Percentiles rank a stretch among this genome's conserved stretches.
phyloP scores from a whole-genome alignment of 2,888 invertebrate genomes.

The Caenorhabditis uteleia region DNA sequence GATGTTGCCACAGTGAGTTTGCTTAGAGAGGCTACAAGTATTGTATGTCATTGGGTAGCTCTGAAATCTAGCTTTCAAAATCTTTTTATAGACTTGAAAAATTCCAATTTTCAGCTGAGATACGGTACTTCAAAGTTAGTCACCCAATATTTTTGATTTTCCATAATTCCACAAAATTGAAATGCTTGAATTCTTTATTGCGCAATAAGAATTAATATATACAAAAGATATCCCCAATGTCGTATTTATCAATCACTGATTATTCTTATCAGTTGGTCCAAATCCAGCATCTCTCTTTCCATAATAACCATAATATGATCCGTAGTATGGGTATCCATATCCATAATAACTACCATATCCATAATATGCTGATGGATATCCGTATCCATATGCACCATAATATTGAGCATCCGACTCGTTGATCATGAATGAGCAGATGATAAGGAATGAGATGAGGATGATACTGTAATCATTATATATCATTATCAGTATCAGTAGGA shows the following conservation, averaged over 20 bases:
- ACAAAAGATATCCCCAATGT: constrained; percentile 19
- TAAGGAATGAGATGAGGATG: constrained; percentile 35
- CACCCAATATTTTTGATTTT: too few relatives aligned
- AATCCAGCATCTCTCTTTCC: constrained; percentile 40
- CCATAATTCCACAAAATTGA: too few relatives aligned
- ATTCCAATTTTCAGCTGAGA: too few relatives aligned
- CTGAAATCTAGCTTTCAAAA: too few relatives aligned
- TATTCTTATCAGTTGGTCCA: constrained; percentile 16
- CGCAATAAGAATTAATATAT: too few relatives aligned
- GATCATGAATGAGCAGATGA: constrained; percentile 30
- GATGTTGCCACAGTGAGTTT: constrained; percentile 60
- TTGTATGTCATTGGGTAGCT: neutral
- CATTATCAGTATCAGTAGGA: neutral
- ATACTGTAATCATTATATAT: too few relatives aligned
- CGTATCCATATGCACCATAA: constrained; percentile 10
- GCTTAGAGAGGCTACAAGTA: neutral
- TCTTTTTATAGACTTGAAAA: neutral
- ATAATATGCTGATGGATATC: constrained; percentile 24
- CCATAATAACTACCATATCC: constrained; percentile 22
- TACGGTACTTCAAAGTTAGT: too few relatives aligned
- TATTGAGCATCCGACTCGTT: constrained; percentile 36
- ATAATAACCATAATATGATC: constrained; percentile 35
- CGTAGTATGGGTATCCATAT: constrained; percentile 33
- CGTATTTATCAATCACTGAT: constrained; percentile 2
- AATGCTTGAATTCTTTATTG: too few relatives aligned